phyloP scores from a whole-genome alignment of 1,140 invertebrate species.

The Holcopasites calliopsidis region DNA sequence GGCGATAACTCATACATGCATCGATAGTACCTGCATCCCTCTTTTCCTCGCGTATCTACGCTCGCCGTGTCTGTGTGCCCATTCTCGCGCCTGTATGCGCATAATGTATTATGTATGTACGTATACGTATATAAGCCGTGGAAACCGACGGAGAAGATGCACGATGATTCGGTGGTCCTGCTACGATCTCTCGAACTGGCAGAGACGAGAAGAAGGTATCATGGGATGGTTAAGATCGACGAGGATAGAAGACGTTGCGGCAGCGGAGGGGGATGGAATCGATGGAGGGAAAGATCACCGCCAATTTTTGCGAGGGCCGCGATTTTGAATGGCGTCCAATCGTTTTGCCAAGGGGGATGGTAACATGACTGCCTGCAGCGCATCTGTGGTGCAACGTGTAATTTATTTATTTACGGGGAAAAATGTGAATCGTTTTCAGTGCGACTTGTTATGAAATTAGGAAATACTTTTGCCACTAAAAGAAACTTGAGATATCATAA shows the following conservation, averaged over 20 bases:
- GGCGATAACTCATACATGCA: constrained; percentile 78
- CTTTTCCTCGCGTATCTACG: background rate
- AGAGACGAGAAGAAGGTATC: constrained; percentile 27
- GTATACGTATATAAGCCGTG: constrained; percentile 51
- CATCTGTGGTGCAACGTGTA: no score
- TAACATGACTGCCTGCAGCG: background rate
- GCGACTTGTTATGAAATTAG: no score
- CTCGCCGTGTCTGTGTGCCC: constrained; percentile 7
- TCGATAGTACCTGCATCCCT: constrained; percentile 70
- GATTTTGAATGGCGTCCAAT: constrained; percentile 25
- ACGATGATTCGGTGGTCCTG: constrained; percentile 40
- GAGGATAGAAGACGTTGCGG: background rate
- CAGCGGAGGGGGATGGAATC: background rate
- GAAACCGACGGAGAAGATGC: constrained; percentile 39
- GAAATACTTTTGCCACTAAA: no score
- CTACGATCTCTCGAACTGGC: background rate
- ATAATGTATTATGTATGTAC: constrained; percentile 71
- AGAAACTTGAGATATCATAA: no score
- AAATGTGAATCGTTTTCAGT: no score
- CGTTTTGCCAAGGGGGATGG: background rate
- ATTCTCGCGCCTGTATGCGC: constrained; percentile 53
- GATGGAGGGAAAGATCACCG: constrained; percentile 33
- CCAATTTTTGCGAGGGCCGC: constrained; percentile 31
- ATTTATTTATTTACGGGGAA: no score
- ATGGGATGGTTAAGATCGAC: background rate